Evolutionary conservation across 2,888 invertebrate genomes (phyloP), one percentile per base, ranked within the genome.

Genomic region (Schizotus pectinicornis): DNA sequence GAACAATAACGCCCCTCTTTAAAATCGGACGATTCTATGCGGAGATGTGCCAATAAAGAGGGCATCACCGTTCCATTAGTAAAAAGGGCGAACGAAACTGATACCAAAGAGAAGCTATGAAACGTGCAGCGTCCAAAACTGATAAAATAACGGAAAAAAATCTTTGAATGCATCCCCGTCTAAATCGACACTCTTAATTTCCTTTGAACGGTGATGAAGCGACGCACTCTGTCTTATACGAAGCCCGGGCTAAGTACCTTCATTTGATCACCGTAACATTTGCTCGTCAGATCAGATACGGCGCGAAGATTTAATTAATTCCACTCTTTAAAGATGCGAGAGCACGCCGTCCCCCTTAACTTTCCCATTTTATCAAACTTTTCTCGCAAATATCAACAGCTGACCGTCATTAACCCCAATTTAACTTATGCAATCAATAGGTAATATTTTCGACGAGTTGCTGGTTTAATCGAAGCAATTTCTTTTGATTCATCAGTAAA

Each of bases 301-400:
- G 62, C 56, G 62, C 50, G 51, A 59, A 56, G 53, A 62, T 59
- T 56, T 59, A 62, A 62, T 62, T 62, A 62, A 62, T 62, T 56
- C 62, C 52, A 50, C 56, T 53, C 59, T 62, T 59, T 62, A 49
- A 51, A 32, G 36, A 38, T 39, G 14, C 13, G 39, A 8, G 46
- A 8, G 46, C 38, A 51, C 57, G 57, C 36, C 55, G 46, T 49
- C 50, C 39, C 42, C 50, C 48, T 61, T 55, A 51, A 36, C 58
- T 59, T 61, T 61, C 58, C 58, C 58, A 56, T 61, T 59, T 53
- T 14, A 38, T 34, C 49, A 54, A 48, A 46, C 55, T 59, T 59
- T 47, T 45, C 41, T 50, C 30, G 48, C 34, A 57, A 57, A 57
- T 61, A 50, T 56, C 53, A 57, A 52, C 33, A 42, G 55, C 42